Conservation (phyloP, 2,797 vertebrate genomes). For the Clangula hyemalis region DNA sequence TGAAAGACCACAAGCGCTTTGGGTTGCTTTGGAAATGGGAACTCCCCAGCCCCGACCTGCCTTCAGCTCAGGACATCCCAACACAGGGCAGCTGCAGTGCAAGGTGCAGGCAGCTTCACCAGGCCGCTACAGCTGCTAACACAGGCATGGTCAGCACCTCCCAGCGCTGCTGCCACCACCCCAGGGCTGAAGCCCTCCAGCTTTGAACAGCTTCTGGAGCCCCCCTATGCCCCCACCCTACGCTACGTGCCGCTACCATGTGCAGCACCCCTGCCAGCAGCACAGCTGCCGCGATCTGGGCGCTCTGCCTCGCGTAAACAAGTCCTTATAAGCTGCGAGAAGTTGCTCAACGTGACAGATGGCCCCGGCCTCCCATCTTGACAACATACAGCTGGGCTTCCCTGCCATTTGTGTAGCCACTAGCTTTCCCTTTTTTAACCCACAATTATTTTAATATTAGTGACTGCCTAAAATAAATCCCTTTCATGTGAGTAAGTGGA, state of each 20-base stretch:
- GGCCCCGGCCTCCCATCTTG: neutral
- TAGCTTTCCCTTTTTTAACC: neutral
- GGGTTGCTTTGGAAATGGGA: neutral
- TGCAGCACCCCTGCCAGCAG: fast-evolving
- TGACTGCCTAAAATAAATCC: neutral
- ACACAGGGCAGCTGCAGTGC: fast-evolving
- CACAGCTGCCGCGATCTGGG: fast-evolving
- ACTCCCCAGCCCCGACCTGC: neutral
- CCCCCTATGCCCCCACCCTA: neutral
- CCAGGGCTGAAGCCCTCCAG: neutral
- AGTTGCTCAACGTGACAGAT: neutral
- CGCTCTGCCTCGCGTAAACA: neutral
- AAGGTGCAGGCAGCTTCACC: no score
- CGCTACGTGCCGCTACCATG: fast-evolving
- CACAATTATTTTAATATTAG: neutral
- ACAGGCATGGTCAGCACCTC: fast-evolving
- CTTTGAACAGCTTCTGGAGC: neutral
- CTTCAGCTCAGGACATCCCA: neutral
- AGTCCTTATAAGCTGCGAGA: fast-evolving
- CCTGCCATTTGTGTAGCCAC: neutral
- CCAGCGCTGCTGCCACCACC: fast-evolving
- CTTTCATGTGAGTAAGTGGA: neutral
- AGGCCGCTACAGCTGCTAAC: no score
- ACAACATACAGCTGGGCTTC: neutral
- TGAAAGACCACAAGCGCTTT: neutral